These are phyloP conservation scores for Oryzias woworae DNA, from an alignment of 2,113 vertebrate genomes.

Conservation along the genomic window DNA sequence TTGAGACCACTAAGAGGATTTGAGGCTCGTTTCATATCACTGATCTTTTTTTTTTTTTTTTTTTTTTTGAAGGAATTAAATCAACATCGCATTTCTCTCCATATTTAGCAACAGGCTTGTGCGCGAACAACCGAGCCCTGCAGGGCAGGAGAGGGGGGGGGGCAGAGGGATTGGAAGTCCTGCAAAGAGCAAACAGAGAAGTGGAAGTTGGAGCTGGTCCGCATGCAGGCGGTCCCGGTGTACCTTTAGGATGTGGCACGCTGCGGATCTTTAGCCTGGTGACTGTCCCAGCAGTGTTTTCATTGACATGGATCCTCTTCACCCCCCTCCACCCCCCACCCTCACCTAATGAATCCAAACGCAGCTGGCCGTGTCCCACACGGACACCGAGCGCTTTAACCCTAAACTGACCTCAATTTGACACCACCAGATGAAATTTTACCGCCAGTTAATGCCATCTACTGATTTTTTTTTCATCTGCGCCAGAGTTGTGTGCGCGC, in stretches of 20 bases:
- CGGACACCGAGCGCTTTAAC: constrained; percentile 97
- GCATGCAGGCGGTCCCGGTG: constrained; percentile 61
- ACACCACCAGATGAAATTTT: constrained; percentile 97
- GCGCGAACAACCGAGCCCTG: constrained; percentile 44
- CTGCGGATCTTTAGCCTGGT: constrained; percentile 86
- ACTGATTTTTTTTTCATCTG: constrained; percentile 76
- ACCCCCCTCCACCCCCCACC: constrained; percentile 80
- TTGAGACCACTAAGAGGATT: constrained; percentile 85
- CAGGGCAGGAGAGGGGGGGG: constrained; percentile 20
- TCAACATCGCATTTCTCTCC: constrained; percentile 67
- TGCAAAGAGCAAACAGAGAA: constrained; percentile 54
- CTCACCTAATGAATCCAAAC: constrained; percentile 91
- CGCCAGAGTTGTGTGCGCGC: constrained; percentile 11
- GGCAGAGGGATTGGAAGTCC: constrained; percentile 27
- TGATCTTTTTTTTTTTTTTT: constrained; percentile 45
- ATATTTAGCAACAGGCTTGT: constrained; percentile 68
- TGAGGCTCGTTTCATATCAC: constrained; percentile 77
- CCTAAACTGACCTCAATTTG: constrained; percentile 98
- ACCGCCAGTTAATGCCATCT: constrained; percentile 97
- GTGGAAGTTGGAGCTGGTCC: constrained; percentile 70
- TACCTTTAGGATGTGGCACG: constrained; percentile 88
- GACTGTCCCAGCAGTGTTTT: constrained; percentile 95
- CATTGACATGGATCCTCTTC: constrained; percentile 92
- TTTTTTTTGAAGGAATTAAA: constrained; percentile 66
- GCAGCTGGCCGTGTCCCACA: constrained; percentile 97